These are phyloP conservation scores for Thysanoteuthis rhombus DNA, from an alignment of 2,888 invertebrate species.

Conservation along the genomic window DNA sequence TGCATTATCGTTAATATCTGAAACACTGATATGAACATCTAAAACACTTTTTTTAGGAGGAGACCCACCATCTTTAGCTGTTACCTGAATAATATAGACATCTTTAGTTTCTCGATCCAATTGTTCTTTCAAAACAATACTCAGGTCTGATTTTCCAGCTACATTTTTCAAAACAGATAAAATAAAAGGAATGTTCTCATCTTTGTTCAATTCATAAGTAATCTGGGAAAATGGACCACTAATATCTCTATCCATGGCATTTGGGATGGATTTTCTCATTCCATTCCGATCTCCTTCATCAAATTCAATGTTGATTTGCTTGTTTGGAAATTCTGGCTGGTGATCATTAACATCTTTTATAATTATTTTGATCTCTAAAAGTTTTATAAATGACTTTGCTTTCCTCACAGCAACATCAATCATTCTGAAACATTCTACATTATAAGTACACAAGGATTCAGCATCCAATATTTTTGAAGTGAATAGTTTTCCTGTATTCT, in stretches of 20 bases:
- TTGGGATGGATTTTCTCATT: background rate
- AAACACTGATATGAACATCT: background rate
- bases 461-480: background rate
- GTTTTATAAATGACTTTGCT: background rate
- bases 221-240: background rate
- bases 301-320: background rate
- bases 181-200: background rate
- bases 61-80: background rate
- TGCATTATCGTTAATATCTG: background rate
- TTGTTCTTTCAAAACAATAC: background rate
- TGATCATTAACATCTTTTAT: background rate
- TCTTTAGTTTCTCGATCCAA: background rate
- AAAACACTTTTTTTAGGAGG: background rate
- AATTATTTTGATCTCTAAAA: background rate
- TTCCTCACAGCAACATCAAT: background rate
- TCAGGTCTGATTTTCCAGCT: background rate
- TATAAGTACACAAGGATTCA: background rate
- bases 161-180: background rate
- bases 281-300: background rate
- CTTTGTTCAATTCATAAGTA: background rate
- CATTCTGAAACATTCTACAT: background rate
- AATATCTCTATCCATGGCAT: background rate
- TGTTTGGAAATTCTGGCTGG: background rate
- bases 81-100: background rate
- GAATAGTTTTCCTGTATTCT: background rate